Evolutionary conservation across 1,140 invertebrate genomes (phyloP).

Genomic region (Drosophila ercepeae): DNA sequence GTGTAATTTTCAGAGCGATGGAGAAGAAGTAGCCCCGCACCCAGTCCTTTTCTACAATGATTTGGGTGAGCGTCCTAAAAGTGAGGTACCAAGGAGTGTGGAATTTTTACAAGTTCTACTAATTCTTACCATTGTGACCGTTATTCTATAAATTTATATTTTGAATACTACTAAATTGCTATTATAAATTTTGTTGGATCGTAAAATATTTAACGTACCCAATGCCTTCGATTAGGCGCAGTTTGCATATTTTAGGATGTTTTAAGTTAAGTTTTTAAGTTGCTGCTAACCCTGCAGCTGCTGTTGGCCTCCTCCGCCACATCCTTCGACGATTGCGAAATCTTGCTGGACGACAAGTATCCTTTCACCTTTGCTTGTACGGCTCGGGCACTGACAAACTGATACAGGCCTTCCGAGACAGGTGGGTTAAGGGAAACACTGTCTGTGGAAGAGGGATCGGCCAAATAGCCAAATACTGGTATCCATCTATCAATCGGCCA

Average conservation of each 20-base stretch:
- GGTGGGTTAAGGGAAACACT: slow-evolving; percentile 6
- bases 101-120: background rate
- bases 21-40: background rate
- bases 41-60: slow-evolving; percentile 15
- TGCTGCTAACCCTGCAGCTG: background rate
- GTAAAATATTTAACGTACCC: background rate
- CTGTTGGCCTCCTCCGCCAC: background rate
- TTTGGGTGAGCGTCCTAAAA: too few species aligned
- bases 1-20: too few species aligned
- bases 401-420: slow-evolving; percentile 27
- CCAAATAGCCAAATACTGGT: slow-evolving; percentile 1
- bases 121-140: background rate
- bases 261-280: background rate
- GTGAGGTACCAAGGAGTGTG: background rate
- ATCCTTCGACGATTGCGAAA: slow-evolving; percentile 28
- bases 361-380: slow-evolving; percentile 13
- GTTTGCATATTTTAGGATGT: too few species aligned
- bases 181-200: background rate
- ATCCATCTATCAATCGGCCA: slow-evolving; percentile 21
- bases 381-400: slow-evolving; percentile 4
- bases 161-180: too few species aligned
- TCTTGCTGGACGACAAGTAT: slow-evolving; percentile 11
- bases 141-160: background rate
- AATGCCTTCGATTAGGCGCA: background rate
- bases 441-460: slow-evolving; percentile 8